Percentiles rank a stretch among this genome's conserved stretches.
Evolutionary conservation across 2,797 vertebrate species (phyloP).

Genomic region (Microctenopoma stevenorrisi): DNA sequence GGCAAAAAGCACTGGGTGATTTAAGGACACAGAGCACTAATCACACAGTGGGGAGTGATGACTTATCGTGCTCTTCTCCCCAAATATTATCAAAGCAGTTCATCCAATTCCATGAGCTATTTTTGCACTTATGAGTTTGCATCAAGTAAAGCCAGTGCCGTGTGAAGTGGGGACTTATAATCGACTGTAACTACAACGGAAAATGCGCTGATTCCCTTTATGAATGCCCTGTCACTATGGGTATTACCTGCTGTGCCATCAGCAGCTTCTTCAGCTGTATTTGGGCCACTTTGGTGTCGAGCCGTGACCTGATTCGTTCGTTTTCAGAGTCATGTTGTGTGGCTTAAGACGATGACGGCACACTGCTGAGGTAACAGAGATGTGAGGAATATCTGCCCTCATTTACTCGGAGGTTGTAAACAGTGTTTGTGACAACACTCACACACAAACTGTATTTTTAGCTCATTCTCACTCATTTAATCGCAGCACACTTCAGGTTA

Average conservation of each 20-base stretch:
- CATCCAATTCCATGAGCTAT: background rate
- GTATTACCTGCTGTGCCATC: slow-evolving; percentile 11
- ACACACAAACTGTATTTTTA: slow-evolving; percentile 26
- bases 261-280: slow-evolving; percentile 31
- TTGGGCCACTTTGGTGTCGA: slow-evolving; percentile 32
- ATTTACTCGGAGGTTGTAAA: slow-evolving; percentile 34
- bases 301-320: slow-evolving; percentile 45
- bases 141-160: background rate
- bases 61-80: background rate
- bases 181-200: slow-evolving; percentile 1
- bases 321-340: slow-evolving; percentile 27
- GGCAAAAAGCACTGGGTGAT: slow-evolving; percentile 5
- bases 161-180: background rate
- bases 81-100: background rate
- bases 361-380: slow-evolving; percentile 39
- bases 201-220: slow-evolving; percentile 1
- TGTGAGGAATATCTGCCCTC: slow-evolving; percentile 37
- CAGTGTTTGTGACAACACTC: background rate
- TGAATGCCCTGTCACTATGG: background rate
- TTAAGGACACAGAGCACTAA: slow-evolving; percentile 17
- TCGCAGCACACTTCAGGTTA: slow-evolving; percentile 3
- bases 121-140: background rate
- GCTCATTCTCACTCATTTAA: slow-evolving; percentile 14
- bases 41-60: background rate
- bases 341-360: slow-evolving; percentile 43